Evolutionary conservation across 2,113 vertebrate genomes (phyloP), one percentile per base, ranked within the genome.

Genomic region (Chionomys nivalis): DNA sequence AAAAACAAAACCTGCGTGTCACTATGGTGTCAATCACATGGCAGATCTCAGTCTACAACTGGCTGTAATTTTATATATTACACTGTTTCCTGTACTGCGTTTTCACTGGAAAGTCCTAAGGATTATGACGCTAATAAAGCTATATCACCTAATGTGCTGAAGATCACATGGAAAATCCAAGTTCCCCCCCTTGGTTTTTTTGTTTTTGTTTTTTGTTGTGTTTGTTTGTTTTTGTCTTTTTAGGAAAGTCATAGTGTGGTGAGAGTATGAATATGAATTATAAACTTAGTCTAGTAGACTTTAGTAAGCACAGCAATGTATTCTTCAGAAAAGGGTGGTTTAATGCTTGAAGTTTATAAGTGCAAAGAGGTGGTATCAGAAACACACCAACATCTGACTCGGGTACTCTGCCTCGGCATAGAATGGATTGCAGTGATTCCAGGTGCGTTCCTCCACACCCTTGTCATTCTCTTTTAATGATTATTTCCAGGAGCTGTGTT

Each of bases 231-330:
- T 91, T 93, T 75, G 72, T 96, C 91, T 91, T 95, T 86, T 91
- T 95, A 92, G 93, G 61, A 95, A 89, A 87, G 76, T 33, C 72
- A 70, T 95, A 42, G 81, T 90, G 87, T 98, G 90, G 36, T 97
- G 49, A 93, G 94, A 73, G 66, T 90, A 79, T 97, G 92, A 89
- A 87, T 89, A 73, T 89, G 63, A 96, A 97, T 68, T 89, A 63
- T 82, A 82, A 77, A 47, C 42, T 23, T 93, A 86, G 68, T 95
- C 17, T 92, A 81, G 55, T 95, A 66, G 65, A 89, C 85, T 86
- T 95, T 91, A 94, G 93, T 79, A 70, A 96, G 89, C 70, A 92
- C 1, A 58, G 42, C 93, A 17, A 8, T 96, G 83, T 93, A 73
- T 83, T 94, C 49, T 82, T 89, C 91, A 94, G 89, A 49, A 92